These are phyloP conservation scores for Ornithorhynchus anatinus DNA, from an alignment of 2,113 vertebrate species.

Conservation along the genomic window DNA sequence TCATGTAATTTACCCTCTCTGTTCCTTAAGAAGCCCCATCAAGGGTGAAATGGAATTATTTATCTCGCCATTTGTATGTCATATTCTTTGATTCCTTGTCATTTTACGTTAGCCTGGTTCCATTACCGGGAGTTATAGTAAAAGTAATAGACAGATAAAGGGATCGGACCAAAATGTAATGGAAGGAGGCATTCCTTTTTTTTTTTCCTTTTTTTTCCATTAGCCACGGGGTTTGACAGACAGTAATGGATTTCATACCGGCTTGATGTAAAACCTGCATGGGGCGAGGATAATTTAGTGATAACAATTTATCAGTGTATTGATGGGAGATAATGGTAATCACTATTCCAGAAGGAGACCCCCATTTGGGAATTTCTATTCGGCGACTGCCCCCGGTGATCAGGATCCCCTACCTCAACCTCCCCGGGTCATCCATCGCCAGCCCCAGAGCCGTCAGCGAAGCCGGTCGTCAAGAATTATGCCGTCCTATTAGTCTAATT, in stretches of 20 bases:
- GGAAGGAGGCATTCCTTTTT: constrained; percentile 64
- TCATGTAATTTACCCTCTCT: not conserved
- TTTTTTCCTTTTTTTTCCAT: constrained; percentile 69
- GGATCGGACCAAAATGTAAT: constrained; percentile 68
- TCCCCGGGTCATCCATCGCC: no score
- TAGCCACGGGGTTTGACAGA: constrained; percentile 76
- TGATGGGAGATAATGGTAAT: constrained; percentile 76
- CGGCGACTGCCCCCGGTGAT: constrained; percentile 31
- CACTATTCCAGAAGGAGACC: constrained; percentile 58
- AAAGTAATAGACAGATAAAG: constrained; percentile 66
- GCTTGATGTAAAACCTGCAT: constrained; percentile 74
- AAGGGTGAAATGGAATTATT: not conserved
- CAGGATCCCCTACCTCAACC: not conserved
- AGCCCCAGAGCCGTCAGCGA: no score
- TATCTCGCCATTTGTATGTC: constrained; percentile 27
- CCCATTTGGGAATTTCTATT: not conserved
- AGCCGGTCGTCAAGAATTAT: not conserved
- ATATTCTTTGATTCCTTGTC: constrained; percentile 48
- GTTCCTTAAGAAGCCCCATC: not conserved
- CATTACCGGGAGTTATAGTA: constrained; percentile 57
- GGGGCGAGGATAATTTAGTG: constrained; percentile 81
- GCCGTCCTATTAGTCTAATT: accelerated
- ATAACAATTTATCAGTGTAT: constrained; percentile 80
- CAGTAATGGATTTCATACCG: constrained; percentile 84
- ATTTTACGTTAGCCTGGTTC: constrained; percentile 47